Conservation (phyloP, 2,797 vertebrate species). For the Synanceia verrucosa region DNA sequence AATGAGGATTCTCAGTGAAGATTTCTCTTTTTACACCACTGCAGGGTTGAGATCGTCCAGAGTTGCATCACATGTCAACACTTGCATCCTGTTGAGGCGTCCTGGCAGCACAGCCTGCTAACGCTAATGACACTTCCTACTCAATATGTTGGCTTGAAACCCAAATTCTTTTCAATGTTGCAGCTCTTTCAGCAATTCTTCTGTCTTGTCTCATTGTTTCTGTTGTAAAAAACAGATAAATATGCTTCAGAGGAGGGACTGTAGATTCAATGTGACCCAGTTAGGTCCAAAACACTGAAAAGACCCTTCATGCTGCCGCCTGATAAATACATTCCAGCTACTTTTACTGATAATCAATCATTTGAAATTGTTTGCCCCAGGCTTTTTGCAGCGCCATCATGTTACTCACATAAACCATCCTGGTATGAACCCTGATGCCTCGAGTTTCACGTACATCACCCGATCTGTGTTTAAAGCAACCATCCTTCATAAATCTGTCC, state of each 20-base stretch:
- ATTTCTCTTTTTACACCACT: conserved; percentile 62
- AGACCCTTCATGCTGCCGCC: not conserved
- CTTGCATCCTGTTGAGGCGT: conserved; percentile 59
- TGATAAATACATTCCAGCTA: not conserved
- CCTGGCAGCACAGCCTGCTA: conserved; percentile 40
- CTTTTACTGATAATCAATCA: not conserved
- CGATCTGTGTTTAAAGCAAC: conserved; percentile 49
- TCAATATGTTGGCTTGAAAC: conserved; percentile 23
- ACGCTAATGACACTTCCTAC: conserved; percentile 45
- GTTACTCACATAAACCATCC: conserved; percentile 51
- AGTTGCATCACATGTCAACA: conserved; percentile 76
- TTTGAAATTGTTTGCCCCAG: not conserved
- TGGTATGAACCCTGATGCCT: conserved; percentile 38
- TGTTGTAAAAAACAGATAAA: not conserved
- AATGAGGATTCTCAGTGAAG: conserved; percentile 69
- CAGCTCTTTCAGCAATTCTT: conserved; percentile 14
- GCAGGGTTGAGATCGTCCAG: conserved; percentile 56
- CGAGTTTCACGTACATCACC: conserved; percentile 48
- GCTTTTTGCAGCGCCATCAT: not conserved
- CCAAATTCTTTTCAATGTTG: conserved; percentile 39
- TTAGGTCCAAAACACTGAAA: conserved; percentile 6
- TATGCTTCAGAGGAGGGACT: not conserved
- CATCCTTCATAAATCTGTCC: conserved; percentile 67
- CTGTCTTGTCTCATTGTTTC: conserved; percentile 12
- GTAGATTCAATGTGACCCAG: conserved; percentile 5